Conservation (phyloP, 1,140 invertebrate genomes). For the Vanessa tameamea region DNA sequence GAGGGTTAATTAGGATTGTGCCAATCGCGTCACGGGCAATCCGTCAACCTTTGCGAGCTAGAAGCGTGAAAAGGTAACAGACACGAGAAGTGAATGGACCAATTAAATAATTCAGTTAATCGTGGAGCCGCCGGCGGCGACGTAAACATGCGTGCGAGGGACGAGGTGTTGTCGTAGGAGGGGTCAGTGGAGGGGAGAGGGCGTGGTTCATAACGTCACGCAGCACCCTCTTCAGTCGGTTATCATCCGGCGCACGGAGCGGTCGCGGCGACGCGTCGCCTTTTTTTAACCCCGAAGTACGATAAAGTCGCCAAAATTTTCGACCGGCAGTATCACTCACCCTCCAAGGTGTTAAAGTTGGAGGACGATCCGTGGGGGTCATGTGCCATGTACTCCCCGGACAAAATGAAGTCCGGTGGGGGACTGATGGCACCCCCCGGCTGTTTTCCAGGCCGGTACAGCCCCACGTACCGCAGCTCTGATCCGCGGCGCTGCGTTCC, state of each 20-base stretch:
- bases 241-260: constrained; percentile 65
- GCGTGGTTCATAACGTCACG: constrained; percentile 74
- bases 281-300: constrained; percentile 62
- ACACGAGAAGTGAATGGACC: constrained; percentile 75
- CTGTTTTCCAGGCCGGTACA: constrained; percentile 78
- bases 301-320: constrained; percentile 79
- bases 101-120: constrained; percentile 80
- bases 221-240: constrained; percentile 63
- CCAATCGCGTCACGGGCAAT: constrained; percentile 61
- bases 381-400: constrained; percentile 80
- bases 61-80: constrained; percentile 75
- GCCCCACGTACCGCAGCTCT: constrained; percentile 75
- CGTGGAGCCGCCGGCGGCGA: constrained; percentile 70
- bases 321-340: constrained; percentile 81
- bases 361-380: constrained; percentile 81
- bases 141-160: constrained; percentile 74
- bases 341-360: constrained; percentile 81
- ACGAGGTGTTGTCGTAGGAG: constrained; percentile 48
- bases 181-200: constrained; percentile 62
- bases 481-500: constrained; percentile 78
- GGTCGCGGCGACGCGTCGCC: constrained; percentile 70
- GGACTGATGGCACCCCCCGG: constrained; percentile 78
- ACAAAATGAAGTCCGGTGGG: constrained; percentile 80
- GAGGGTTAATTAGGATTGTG: constrained; percentile 62
- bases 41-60: constrained; percentile 69